Percentiles rank a stretch among this genome's conserved stretches.
phyloP scores from a whole-genome alignment of 2,113 vertebrate genomes.

The Grus americana region DNA sequence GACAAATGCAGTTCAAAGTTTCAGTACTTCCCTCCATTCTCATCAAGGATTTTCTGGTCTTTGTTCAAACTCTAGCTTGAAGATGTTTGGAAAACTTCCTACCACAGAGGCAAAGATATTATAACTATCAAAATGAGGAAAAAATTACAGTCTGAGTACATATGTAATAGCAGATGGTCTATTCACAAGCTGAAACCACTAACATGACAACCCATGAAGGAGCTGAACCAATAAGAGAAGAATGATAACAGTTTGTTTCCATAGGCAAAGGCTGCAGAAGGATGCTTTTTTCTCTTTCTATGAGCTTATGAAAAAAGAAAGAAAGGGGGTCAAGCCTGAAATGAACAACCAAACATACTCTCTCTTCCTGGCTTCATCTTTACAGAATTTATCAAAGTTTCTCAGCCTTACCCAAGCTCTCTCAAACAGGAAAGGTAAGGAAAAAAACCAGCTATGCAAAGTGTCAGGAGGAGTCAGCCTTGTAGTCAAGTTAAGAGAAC shows the following conservation, averaged over 20 bases:
- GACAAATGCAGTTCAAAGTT: neutral
- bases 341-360: neutral
- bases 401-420: neutral
- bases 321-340: neutral
- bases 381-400: neutral
- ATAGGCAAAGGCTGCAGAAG: neutral
- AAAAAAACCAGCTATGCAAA: fast-evolving
- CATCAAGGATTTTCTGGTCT: neutral
- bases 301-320: neutral
- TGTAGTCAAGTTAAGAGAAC: neutral
- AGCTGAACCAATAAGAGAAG: neutral
- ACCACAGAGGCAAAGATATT: neutral
- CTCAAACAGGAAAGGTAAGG: neutral
- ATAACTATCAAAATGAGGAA: neutral
- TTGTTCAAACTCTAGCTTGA: neutral
- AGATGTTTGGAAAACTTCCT: neutral
- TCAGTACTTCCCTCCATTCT: neutral
- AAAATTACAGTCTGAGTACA: neutral
- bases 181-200: neutral
- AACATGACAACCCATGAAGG: neutral
- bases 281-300: neutral
- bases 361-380: neutral
- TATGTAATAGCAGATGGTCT: neutral
- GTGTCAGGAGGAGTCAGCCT: neutral
- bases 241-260: neutral